A percentile compares a stretch with the other conserved stretches of the same genome.
Evolutionary conservation across 1,140 invertebrate species (phyloP).

Genomic region (Hirudo medicinalis): DNA sequence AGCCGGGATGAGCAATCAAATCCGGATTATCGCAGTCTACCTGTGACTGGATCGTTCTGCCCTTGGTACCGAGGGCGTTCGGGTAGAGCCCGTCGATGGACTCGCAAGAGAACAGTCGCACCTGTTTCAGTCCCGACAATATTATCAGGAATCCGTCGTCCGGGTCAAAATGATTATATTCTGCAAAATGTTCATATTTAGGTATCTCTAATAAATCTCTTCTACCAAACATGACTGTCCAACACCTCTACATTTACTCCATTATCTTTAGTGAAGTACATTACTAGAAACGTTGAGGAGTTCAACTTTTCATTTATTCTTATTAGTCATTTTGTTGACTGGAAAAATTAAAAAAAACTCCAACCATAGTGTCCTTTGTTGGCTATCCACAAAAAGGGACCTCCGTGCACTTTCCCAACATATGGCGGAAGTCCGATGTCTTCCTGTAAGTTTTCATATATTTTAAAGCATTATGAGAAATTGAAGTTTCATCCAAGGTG

Average conservation of each 20-base stretch:
- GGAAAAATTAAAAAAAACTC: neutral
- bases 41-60: constrained; percentile 26
- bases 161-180: constrained; percentile 27
- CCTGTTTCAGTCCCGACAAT: constrained; percentile 24
- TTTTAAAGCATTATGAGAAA: neutral
- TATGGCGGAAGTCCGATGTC: constrained; percentile 25
- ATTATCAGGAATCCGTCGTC: constrained; percentile 27
- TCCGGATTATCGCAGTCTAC: constrained; percentile 25
- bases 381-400: constrained; percentile 28
- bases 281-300: neutral
- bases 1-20: constrained; percentile 21
- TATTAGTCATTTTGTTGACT: neutral
- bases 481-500: neutral
- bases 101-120: constrained; percentile 26
- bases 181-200: constrained; percentile 7
- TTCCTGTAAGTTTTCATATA: neutral
- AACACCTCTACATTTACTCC: neutral
- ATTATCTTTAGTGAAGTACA: neutral
- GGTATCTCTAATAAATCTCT: too few relatives aligned
- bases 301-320: neutral
- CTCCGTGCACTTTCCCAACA: constrained; percentile 27
- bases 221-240: neutral
- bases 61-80: constrained; percentile 25
- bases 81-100: constrained; percentile 23
- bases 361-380: constrained; percentile 26